Percentiles rank a stretch among this genome's conserved stretches.
Conservation (phyloP, 2,797 vertebrate species). For the Eidolon dupreanum region DNA sequence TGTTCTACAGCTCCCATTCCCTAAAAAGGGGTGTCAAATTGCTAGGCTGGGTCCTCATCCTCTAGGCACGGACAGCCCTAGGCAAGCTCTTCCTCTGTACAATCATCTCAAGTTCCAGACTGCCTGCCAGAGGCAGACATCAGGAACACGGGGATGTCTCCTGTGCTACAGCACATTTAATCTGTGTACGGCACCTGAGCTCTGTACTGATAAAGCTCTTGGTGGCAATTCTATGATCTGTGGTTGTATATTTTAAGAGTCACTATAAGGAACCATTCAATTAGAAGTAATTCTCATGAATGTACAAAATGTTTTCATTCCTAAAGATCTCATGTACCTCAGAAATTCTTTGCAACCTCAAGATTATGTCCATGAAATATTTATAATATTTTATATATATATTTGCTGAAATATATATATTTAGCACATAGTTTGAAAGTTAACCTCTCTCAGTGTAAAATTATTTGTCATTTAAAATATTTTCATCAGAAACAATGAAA, state of each 20-base stretch:
- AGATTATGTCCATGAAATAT: neutral
- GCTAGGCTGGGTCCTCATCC: neutral
- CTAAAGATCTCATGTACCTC: neutral
- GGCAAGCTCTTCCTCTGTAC: neutral
- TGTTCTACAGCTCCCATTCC: neutral
- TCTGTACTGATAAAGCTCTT: neutral
- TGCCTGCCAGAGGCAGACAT: neutral
- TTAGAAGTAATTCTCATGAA: neutral
- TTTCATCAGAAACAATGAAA: slow-evolving; percentile 17
- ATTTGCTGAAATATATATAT: slow-evolving; percentile 30
- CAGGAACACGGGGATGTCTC: neutral
- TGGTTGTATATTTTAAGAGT: neutral
- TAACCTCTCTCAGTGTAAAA: neutral
- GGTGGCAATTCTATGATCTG: neutral
- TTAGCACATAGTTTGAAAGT: neutral
- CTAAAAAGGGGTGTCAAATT: neutral
- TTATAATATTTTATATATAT: too few species aligned
- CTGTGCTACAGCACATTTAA: neutral
- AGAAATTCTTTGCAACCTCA: slow-evolving; percentile 4
- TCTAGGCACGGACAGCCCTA: neutral
- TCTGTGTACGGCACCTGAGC: neutral
- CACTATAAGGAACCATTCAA: neutral
- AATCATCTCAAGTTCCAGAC: neutral
- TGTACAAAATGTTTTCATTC: neutral
- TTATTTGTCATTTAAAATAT: slow-evolving; percentile 32